Evolutionary conservation across 2,888 invertebrate genomes (phyloP).

Genomic region (Phymatocera aterrima): DNA sequence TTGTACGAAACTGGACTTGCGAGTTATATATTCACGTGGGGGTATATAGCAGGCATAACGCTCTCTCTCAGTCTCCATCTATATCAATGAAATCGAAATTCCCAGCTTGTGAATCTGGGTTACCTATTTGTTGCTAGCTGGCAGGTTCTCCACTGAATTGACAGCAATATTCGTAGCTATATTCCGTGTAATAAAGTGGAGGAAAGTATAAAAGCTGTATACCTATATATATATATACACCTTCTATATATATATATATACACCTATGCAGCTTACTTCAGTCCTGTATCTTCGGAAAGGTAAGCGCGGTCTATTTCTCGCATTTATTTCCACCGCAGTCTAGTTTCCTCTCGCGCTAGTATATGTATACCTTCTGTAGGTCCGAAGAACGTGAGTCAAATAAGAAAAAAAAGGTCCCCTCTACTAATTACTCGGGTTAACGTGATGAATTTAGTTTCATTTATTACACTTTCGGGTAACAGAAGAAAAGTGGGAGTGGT

Average conservation of each 20-base stretch:
- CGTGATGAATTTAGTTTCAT: neutral
- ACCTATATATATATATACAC: too few relatives aligned
- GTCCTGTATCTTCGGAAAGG: neutral
- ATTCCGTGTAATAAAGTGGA: slow-evolving; percentile 36
- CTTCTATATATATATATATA: too few relatives aligned
- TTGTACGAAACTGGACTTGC: too few relatives aligned
- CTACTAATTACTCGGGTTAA: neutral
- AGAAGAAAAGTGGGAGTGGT: too few relatives aligned
- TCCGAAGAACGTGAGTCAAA: neutral
- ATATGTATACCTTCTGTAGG: neutral
- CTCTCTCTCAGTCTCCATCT: slow-evolving; percentile 40
- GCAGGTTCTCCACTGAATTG: slow-evolving; percentile 25
- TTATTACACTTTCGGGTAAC: neutral
- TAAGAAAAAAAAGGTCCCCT: neutral
- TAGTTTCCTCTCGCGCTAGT: neutral
- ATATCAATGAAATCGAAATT: slow-evolving; percentile 40
- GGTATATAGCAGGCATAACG: slow-evolving; percentile 17
- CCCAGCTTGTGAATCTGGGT: slow-evolving; percentile 6
- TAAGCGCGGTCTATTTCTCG: neutral
- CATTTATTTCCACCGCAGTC: too few relatives aligned
- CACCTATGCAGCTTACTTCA: neutral
- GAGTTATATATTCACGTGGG: neutral
- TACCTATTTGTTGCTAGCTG: neutral
- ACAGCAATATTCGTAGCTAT: slow-evolving; percentile 35
- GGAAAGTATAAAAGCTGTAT: slow-evolving; percentile 44